Base-by-base conservation (phyloP, 2,797 vertebrate genomes). In the Ara ararauna region DNA sequence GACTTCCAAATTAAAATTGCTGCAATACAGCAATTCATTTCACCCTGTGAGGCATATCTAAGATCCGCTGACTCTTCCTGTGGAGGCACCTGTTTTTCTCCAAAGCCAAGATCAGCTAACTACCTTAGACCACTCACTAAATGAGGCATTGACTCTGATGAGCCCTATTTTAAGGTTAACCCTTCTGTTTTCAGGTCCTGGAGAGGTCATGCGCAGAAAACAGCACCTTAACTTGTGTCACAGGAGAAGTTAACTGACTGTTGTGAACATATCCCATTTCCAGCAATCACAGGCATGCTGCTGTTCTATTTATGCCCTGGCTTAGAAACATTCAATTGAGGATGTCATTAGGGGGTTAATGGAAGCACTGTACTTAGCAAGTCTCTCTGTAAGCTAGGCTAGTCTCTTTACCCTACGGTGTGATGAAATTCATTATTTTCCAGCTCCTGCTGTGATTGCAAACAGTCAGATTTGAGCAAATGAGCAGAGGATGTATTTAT, bases 11-110 rank as follows among this genome's bases (percentile, higher is more conserved):
- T 96, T 95, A 94, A 96, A 97, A 96, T 93, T 94, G 66, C 93
- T 90, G 94, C 90, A 95, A 77, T 90, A 93, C 90, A 96, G 93
- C 93, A 94, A 96, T 96, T 95, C 94, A 96, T 95, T 96, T 94
- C 93, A 76, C 94, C 90, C 94, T 83, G 78, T 65, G 92, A 94
- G 95, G 92, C 93, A 71, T 90, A 71, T 92, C 81, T 71, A 36
- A 93, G 94, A 96, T 96, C 93, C 32, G 65, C 94, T 96, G 96
- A 93, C 92, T 96, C 88, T 94, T 95, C 93, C 94, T 93, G 90
- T 61, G 64, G 90, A 92, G 68, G 88, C 96, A 97, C 93, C 94
- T 96, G 90, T 51, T 94, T 94, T 68, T 64, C 81, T 67, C 92
- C 74, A 73, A 85, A 82, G 93, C 78, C 29, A 3, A 73, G 54